phyloP scores from a whole-genome alignment of 92 coral and sea anemone genomes.

The Montipora capitata region DNA sequence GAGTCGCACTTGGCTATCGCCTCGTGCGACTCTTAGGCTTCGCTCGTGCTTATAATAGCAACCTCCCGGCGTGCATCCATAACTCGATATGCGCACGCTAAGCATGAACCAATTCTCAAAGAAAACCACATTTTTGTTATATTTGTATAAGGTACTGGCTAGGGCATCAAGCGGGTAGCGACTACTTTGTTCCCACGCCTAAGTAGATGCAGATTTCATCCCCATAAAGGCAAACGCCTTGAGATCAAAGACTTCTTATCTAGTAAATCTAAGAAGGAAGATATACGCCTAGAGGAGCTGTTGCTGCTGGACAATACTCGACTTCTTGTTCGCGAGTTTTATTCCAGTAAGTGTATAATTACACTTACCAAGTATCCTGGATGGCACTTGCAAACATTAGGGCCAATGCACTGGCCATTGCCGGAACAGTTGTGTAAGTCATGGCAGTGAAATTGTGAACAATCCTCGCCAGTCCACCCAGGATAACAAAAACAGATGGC shows the following conservation, averaged over 20 bases:
- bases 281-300: background rate
- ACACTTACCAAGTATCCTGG: conserved; percentile 70
- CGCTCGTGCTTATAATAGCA: too few relatives aligned
- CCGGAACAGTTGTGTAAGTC: conserved; percentile 81
- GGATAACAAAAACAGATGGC: conserved; percentile 73
- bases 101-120: too few relatives aligned
- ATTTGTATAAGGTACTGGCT: too few relatives aligned
- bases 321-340: background rate
- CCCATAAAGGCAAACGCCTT: background rate
- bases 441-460: conserved; percentile 74
- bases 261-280: background rate
- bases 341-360: background rate
- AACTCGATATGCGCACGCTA: too few relatives aligned
- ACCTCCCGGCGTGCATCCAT: too few relatives aligned
- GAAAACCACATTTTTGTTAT: too few relatives aligned
- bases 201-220: background rate
- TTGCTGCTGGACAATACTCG: background rate
- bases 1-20: too few relatives aligned
- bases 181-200: background rate
- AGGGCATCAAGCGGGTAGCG: background rate
- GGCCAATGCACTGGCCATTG: conserved; percentile 76
- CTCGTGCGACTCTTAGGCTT: too few relatives aligned
- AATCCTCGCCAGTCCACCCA: conserved; percentile 82
- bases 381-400: conserved; percentile 77
- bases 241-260: background rate